phyloP scores from a whole-genome alignment of 2,797 vertebrate species.

The Phylloscopus collybita region DNA sequence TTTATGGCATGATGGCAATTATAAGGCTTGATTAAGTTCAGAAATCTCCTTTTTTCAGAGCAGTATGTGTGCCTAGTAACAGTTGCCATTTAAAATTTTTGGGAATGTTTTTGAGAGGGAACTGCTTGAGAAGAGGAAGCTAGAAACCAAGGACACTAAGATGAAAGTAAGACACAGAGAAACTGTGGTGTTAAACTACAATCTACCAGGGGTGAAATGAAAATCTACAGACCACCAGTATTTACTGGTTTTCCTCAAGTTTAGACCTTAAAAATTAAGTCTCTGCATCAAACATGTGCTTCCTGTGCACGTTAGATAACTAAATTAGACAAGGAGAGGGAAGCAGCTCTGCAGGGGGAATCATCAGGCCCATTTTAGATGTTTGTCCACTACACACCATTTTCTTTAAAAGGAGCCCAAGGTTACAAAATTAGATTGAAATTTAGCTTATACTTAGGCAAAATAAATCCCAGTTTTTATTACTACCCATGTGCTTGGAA shows the following conservation, averaged over 20 bases:
- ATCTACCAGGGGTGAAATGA: neutral
- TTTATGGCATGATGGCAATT: neutral
- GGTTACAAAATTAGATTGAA: neutral
- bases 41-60: neutral
- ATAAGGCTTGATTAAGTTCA: neutral
- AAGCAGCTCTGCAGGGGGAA: neutral
- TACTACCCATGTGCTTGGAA: neutral
- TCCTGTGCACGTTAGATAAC: neutral
- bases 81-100: neutral
- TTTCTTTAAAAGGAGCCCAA: neutral
- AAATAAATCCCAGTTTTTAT: neutral
- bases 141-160: neutral
- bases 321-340: neutral
- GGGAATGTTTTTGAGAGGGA: neutral
- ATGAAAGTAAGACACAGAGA: neutral
- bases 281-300: neutral
- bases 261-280: neutral
- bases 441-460: neutral
- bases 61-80: neutral
- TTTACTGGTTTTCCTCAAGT: neutral
- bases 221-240: neutral
- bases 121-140: neutral
- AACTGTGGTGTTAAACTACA: neutral
- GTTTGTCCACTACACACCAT: neutral
- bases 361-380: neutral